Conservation (phyloP, 1,140 invertebrate genomes). For the Drosophila ogumai region DNA sequence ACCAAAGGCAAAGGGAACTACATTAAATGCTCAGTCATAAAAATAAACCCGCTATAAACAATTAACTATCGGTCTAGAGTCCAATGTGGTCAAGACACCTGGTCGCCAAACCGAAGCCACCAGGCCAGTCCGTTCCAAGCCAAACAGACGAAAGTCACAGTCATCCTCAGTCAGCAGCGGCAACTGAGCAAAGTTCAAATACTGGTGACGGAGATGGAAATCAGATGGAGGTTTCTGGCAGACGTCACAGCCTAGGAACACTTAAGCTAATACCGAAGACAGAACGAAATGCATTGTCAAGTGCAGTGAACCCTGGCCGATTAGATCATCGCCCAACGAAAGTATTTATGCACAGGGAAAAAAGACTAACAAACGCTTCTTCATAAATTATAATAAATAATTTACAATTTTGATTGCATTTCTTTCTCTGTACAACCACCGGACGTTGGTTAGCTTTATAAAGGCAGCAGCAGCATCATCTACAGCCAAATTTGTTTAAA, state of each 20-base stretch:
- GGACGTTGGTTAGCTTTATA: conserved; percentile 33
- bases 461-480: conserved; percentile 9
- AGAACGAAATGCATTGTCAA: conserved; percentile 60
- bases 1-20: conserved; percentile 5
- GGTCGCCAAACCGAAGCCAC: conserved; percentile 38
- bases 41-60: conserved; percentile 32
- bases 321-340: conserved; percentile 20
- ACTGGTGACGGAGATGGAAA: conserved; percentile 22
- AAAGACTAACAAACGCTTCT: background rate
- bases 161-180: conserved; percentile 47
- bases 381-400: background rate
- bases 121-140: conserved; percentile 10
- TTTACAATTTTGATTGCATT: background rate
- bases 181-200: conserved; percentile 43
- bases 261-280: conserved; percentile 33
- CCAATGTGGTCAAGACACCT: conserved; percentile 54
- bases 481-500: conserved; percentile 50
- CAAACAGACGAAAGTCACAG: conserved; percentile 37
- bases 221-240: conserved; percentile 18
- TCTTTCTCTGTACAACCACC: conserved; percentile 20
- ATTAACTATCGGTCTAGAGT: conserved; percentile 56
- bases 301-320: conserved; percentile 62
- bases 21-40: conserved; percentile 16
- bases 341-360: background rate
- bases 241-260: conserved; percentile 47